Base-by-base conservation (phyloP, 2,888 invertebrate species). In the Aricia artaxerxes region DNA sequence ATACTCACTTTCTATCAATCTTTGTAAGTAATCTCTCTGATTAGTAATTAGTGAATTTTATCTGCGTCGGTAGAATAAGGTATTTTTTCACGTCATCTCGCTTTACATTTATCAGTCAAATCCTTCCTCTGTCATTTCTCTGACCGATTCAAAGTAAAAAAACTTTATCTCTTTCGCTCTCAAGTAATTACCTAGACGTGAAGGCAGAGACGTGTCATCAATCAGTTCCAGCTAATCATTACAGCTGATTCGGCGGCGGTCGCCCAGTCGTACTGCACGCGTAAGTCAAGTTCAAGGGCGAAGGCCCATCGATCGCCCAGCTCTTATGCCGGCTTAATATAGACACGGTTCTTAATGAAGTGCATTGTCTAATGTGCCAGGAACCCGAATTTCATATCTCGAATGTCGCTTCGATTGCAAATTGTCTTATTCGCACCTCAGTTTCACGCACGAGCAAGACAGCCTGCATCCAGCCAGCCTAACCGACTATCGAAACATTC, bases 211-310 rank as follows among this genome's bases (percentile, higher is more conserved):
- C 24, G 11, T 64, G 64, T 31, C 64, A 64, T 31, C 11, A 64
- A 64, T 64, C 64, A 4, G 64, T n/a, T 64, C 64, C 1, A 61
- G 38, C 5, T 73, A n/a, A 31, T 73, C 6, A 44, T 31, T 64
- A 64, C 64, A n/a, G 40, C 40, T 73, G 40, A 24, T 73, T 40
- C n/a, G 40, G 40, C 73, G 40, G 73, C 40, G 82, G 82, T 82
- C 82, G 57, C 57, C 82, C 85, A 83, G 85, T 85, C 84, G 87
- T 83, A 86, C 87, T 87, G 86, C 85, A 85, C 84, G 83, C 84
- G 81, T 87, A 85, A 84, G 88, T 85, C 88, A 60, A 84, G 87
- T 87, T 88, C 88, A 88, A 88, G 87, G 88, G 83, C 83, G 82
- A 24, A 78, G 73, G 38, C 53, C 80, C 64, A 81, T 78, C 76